Conservation (phyloP, 2,113 vertebrate genomes). For the Lagopus muta region DNA sequence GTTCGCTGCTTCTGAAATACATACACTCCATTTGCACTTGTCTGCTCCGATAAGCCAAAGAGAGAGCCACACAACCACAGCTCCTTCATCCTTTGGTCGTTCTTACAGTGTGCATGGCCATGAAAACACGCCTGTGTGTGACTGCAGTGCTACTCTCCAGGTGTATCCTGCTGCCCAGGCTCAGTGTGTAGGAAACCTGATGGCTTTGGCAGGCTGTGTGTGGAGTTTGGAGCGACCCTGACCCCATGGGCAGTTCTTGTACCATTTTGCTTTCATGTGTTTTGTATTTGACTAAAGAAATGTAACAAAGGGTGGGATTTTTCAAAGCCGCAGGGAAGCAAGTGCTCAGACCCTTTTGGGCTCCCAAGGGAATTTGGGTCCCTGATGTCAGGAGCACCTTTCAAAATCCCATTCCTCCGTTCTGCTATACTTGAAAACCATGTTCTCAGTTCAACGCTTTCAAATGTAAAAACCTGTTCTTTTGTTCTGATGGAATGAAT, state of each 20-base stretch:
- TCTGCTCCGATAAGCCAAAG: conserved; percentile 68
- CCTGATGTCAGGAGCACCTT: neutral
- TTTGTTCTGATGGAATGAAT: conserved; percentile 41
- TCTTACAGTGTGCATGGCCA: neutral
- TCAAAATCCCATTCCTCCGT: conserved; percentile 41
- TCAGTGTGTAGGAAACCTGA: neutral
- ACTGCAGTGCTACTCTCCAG: neutral
- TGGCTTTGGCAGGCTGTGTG: neutral
- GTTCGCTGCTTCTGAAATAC: neutral
- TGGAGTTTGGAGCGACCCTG: neutral
- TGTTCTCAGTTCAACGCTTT: neutral
- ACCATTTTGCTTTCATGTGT: neutral
- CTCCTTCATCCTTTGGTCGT: neutral
- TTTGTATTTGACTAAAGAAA: conserved; percentile 59
- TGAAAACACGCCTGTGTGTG: neutral
- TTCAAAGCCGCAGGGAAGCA: neutral
- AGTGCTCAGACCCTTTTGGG: neutral
- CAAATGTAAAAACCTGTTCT: neutral
- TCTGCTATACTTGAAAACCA: conserved; percentile 52
- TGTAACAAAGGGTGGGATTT: conserved; percentile 40
- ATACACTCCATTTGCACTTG: neutral
- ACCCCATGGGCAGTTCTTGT: neutral
- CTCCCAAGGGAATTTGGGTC: neutral
- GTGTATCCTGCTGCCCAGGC: neutral
- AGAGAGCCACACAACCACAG: neutral